Evolutionary conservation across 2,113 vertebrate genomes (phyloP), one percentile per base, ranked within the genome.

Genomic region (Ornithorhynchus anatinus): DNA sequence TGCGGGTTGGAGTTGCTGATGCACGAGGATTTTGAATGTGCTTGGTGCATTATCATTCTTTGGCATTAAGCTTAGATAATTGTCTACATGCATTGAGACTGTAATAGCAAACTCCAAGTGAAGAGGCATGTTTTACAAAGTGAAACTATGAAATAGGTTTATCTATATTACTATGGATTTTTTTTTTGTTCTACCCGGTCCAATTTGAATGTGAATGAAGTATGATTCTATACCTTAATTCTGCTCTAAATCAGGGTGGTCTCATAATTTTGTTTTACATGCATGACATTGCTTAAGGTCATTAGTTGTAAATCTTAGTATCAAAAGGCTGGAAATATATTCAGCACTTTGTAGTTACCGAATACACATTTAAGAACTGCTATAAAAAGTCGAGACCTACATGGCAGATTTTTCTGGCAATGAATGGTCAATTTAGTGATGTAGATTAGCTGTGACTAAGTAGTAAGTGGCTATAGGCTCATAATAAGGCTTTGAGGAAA

Each of bases 241-340:
- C 86, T 85, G 86, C 87, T 93, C 86, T 75, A 91, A 92, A 92
- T 89, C 94, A 92, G 93, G 94, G 94, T 94, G 94, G 94, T 94
- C 94, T 92, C 86, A 92, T 92, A 93, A 92, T 93, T 94, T 94
- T 94, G 94, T 90, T 93, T 92, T 94, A 93, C 92, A 94, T 91
- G 90, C 89, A 90, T 89, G 91, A 90, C 93, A 92, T 92, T 92
- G 91, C 92, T 92, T 92, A 86, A 93, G 94, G 92, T 94, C 92
- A 93, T 91, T 93, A 91, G 90, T 93, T 94, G 91, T 90, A 94
- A 94, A 92, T 94, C 91, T 84, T 89, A 80, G 86, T 89, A 94
- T 94, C 93, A 94, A 94, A 92, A 94, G 92, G 79, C 87, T 90
- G 92, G 88, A 94, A 94, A 94, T 94, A 92, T 94, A 94, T 94